A percentile compares a stretch with the other conserved stretches of the same genome.
phyloP scores from a whole-genome alignment of 1,140 invertebrate genomes.

The Bathynomus jamesi region DNA sequence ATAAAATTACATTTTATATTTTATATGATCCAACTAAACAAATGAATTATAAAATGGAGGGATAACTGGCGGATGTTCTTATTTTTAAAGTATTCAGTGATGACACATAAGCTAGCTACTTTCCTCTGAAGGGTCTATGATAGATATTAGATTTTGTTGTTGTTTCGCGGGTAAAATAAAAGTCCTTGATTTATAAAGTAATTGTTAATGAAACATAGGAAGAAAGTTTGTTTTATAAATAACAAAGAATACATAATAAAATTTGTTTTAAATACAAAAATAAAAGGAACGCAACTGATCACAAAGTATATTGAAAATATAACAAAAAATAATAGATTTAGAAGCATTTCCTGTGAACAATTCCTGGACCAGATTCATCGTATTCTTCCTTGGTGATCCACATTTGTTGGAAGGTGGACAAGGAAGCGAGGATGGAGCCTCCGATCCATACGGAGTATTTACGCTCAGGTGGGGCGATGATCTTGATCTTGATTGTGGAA shows the following conservation, averaged over 20 bases:
- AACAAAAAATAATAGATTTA: too few species aligned
- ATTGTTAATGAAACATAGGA: not conserved
- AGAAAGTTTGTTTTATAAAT: not conserved
- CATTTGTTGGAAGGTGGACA: conserved; percentile 86
- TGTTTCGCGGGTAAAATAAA: too few species aligned
- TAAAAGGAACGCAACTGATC: not conserved
- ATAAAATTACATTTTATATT: too few species aligned
- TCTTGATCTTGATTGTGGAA: conserved; percentile 56
- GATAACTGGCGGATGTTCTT: too few species aligned
- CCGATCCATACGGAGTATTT: conserved; percentile 55
- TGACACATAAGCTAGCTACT: too few species aligned
- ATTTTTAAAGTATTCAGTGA: too few species aligned
- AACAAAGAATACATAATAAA: not conserved
- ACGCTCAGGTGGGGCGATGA: conserved; percentile 53
- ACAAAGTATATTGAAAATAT: too few species aligned
- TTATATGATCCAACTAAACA: too few species aligned
- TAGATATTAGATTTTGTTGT: too few species aligned
- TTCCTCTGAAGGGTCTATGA: too few species aligned
- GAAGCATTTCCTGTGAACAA: conserved; percentile 78
- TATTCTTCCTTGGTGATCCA: conserved; percentile 74
- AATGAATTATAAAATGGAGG: too few species aligned
- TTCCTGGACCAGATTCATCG: conserved; percentile 60
- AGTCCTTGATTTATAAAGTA: too few species aligned
- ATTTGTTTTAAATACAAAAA: not conserved
- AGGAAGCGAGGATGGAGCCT: conserved; percentile 40